These are phyloP conservation scores for Jaculus jaculus DNA, from an alignment of 2,113 vertebrate genomes.

Conservation along the genomic window DNA sequence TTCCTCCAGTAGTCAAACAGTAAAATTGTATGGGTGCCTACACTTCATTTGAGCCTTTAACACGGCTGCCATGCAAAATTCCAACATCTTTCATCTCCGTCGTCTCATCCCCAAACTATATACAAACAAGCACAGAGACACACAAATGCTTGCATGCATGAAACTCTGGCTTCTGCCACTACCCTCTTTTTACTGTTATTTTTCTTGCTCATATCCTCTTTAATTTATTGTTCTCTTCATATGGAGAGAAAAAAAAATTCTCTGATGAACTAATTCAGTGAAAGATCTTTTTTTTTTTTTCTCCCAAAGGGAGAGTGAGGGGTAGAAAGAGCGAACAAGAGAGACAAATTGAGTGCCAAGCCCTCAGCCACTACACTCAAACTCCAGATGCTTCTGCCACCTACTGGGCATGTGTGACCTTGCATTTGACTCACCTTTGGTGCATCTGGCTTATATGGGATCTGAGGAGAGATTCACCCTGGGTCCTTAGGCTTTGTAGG, in stretches of 20 bases:
- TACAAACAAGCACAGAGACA: no score
- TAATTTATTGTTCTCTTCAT: not conserved
- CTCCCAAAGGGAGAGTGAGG: no score
- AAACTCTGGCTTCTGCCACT: not conserved
- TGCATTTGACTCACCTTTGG: no score
- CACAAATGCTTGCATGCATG: not conserved
- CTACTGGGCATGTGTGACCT: no score
- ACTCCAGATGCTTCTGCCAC: no score
- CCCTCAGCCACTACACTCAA: no score
- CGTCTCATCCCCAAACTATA: not conserved
- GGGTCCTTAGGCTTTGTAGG: no score
- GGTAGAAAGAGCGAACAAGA: no score
- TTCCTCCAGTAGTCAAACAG: not conserved
- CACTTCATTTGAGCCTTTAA: not conserved
- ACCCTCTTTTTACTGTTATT: not conserved
- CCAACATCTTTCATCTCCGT: not conserved
- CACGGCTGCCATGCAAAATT: not conserved
- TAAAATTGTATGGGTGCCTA: not conserved
- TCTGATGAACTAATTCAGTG: conserved; percentile 13
- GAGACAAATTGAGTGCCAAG: no score
- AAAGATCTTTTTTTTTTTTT: not conserved
- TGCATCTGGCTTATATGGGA: no score
- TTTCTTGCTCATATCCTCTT: not conserved
- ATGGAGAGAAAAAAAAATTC: not conserved
- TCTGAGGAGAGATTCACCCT: no score